These are phyloP conservation scores for Ypsolopha sequella DNA, from an alignment of 2,888 invertebrate species.

Conservation along the genomic window DNA sequence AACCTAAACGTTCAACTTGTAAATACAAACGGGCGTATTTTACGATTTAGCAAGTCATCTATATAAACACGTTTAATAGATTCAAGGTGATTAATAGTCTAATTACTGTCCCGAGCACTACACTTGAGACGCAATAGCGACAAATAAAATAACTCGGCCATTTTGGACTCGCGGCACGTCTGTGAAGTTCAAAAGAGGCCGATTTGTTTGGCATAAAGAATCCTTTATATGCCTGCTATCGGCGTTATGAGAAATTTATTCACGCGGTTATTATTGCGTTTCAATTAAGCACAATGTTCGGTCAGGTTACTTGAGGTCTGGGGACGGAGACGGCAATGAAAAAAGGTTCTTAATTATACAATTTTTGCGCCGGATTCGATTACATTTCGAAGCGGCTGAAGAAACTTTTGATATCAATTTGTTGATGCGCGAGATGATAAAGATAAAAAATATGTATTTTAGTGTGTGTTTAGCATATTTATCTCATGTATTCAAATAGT, in stretches of 20 bases:
- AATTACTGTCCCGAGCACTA: too few species aligned
- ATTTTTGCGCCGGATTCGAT: constrained; percentile 1
- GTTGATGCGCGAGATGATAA: background rate
- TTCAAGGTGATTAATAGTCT: too few species aligned
- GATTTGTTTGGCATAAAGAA: constrained; percentile 68
- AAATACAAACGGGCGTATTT: too few species aligned
- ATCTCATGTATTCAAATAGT: too few species aligned
- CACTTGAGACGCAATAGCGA: constrained; percentile 10
- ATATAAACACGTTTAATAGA: too few species aligned
- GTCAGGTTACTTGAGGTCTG: constrained; percentile 31
- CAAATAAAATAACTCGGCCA: constrained; percentile 49
- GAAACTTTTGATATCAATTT: background rate
- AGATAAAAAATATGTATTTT: background rate
- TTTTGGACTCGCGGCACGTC: constrained; percentile 41
- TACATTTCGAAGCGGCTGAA: constrained; percentile 3
- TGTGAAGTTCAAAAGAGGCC: constrained; percentile 58
- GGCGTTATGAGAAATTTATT: constrained; percentile 54
- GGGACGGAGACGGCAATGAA: background rate
- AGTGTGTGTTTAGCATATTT: too few species aligned
- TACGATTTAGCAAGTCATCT: too few species aligned
- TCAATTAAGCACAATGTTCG: constrained; percentile 59
- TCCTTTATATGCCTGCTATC: constrained; percentile 45
- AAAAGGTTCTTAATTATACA: background rate
- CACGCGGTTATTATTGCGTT: constrained; percentile 61
- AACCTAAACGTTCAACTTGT: too few species aligned